These are phyloP conservation scores for Drosophila mimica DNA, from an alignment of 2,888 invertebrate species.

Conservation along the genomic window DNA sequence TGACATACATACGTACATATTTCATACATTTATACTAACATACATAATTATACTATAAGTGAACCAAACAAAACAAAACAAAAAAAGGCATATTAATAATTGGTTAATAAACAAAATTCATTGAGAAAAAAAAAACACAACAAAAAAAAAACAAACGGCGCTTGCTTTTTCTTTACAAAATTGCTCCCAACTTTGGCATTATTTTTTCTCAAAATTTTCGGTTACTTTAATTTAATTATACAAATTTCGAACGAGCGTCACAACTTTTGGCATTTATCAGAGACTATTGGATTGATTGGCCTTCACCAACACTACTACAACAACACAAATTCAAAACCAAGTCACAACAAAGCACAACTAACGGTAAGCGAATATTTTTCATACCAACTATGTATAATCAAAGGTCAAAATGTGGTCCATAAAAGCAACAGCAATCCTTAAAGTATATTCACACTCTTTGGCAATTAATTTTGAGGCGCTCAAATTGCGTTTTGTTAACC, in stretches of 20 bases:
- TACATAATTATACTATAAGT: slow-evolving; percentile 76
- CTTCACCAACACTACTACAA: slow-evolving; percentile 47
- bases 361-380: slow-evolving; percentile 58
- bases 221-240: slow-evolving; percentile 16
- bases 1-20: slow-evolving; percentile 59
- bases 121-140: slow-evolving; percentile 56
- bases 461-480: slow-evolving; percentile 41
- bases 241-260: slow-evolving; percentile 11
- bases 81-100: slow-evolving; percentile 67
- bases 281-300: slow-evolving; percentile 59
- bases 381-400: slow-evolving; percentile 15
- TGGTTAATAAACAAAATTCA: slow-evolving; percentile 79
- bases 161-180: slow-evolving; percentile 74
- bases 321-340: slow-evolving; percentile 35
- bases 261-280: slow-evolving; percentile 61
- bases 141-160: slow-evolving; percentile 46
- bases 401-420: slow-evolving; percentile 3
- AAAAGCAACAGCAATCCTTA: slow-evolving; percentile 29
- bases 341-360: slow-evolving; percentile 37
- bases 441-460: slow-evolving; percentile 41
- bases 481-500: slow-evolving; percentile 50
- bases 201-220: slow-evolving; percentile 2
- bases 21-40: slow-evolving; percentile 80
- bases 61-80: slow-evolving; percentile 53
- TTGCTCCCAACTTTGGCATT: slow-evolving; percentile 51